Conservation (phyloP, 2,797 vertebrate genomes). For the Harpagifer antarcticus region DNA sequence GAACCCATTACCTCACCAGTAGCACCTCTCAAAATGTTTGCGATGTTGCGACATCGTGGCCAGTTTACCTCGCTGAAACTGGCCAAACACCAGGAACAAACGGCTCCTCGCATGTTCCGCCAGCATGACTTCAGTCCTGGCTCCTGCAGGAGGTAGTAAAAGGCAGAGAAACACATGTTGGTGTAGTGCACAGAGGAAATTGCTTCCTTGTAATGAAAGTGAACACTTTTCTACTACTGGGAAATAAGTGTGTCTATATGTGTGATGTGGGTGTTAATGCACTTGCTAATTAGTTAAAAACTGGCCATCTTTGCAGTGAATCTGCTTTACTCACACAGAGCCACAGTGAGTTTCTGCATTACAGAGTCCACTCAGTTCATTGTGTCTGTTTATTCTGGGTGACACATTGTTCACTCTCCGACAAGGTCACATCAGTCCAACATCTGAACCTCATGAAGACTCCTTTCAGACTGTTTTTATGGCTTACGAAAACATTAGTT, state of each 20-base stretch:
- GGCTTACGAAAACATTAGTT: constrained; percentile 68
- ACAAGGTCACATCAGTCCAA: constrained; percentile 68
- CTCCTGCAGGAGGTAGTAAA: constrained; percentile 67
- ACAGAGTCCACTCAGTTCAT: constrained; percentile 6
- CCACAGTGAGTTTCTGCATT: constrained; percentile 18
- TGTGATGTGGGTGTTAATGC: constrained; percentile 18
- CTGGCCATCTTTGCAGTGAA: constrained; percentile 1
- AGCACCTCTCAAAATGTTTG: constrained; percentile 72
- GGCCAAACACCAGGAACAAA: constrained; percentile 76
- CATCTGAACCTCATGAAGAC: constrained; percentile 71
- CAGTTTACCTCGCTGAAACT: constrained; percentile 48
- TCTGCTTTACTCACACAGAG: background rate
- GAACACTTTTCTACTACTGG: constrained; percentile 56
- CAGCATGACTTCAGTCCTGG: constrained; percentile 82
- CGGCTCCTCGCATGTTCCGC: constrained; percentile 68
- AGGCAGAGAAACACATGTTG: constrained; percentile 64
- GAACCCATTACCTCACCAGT: constrained; percentile 80
- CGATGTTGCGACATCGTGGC: constrained; percentile 63
- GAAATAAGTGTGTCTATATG: constrained; percentile 27
- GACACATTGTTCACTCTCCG: constrained; percentile 61
- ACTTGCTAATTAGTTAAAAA: constrained; percentile 44
- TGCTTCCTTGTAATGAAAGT: constrained; percentile 63
- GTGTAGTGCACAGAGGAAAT: constrained; percentile 67
- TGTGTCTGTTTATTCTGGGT: constrained; percentile 44
- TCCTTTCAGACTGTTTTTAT: constrained; percentile 54